phyloP scores from a whole-genome alignment of 2,113 vertebrate genomes.

The Gallinago undulata region DNA sequence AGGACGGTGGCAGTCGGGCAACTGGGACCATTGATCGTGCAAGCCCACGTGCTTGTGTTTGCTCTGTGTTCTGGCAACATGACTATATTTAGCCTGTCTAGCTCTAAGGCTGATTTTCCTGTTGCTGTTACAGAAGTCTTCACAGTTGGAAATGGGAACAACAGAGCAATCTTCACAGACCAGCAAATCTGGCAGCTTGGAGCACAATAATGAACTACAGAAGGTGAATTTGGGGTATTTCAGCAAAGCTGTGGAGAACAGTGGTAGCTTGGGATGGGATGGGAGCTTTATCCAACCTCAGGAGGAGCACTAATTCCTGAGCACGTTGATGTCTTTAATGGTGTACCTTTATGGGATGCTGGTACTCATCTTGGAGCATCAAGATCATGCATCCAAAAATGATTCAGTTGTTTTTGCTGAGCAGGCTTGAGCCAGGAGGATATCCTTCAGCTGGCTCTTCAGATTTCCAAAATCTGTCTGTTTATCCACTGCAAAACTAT shows the following conservation, averaged over 20 bases:
- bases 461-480: not conserved
- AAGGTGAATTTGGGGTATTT: constrained; percentile 75
- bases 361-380: not conserved
- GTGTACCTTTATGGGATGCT: not conserved
- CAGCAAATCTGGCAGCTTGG: constrained; percentile 59
- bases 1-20: not conserved
- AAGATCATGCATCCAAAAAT: not conserved
- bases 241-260: not conserved
- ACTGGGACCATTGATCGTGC: not conserved
- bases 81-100: not conserved
- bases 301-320: not conserved
- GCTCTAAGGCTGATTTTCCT: not conserved
- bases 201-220: constrained; percentile 74
- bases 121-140: constrained; percentile 75
- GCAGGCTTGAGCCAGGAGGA: not conserved
- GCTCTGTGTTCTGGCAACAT: accelerated
- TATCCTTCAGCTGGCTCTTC: not conserved
- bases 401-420: accelerated
- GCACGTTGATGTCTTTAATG: not conserved
- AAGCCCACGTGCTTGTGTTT: not conserved
- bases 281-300: not conserved
- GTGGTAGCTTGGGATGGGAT: not conserved
- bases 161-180: constrained; percentile 63
- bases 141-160: constrained; percentile 28
- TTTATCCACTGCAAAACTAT: not conserved